Evolutionary conservation across 2,113 vertebrate species (phyloP), one percentile per base, ranked within the genome.

Genomic region (Brachypteracias leptosomus): DNA sequence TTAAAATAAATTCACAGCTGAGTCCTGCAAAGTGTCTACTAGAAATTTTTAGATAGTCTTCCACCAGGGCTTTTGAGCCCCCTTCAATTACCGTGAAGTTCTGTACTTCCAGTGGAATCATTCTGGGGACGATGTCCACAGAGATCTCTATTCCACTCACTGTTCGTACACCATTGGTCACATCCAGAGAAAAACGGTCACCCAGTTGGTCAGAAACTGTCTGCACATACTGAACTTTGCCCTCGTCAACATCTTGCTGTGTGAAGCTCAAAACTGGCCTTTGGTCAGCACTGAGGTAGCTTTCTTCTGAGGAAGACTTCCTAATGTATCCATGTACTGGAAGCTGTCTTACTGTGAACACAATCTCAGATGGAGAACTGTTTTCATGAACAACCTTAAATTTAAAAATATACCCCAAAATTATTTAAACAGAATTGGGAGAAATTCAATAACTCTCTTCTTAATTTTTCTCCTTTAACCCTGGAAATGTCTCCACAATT

Each of bases 51-150:
- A 99, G 96, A 67, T 98, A 75, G 38, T 98, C 98, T 93, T 98
- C 96, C 8, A 98, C 95, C 67, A 99, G 93, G 15, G 97, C 97
- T 96, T 97, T 99, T 2, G 98, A 98, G 22, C 97, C 97, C 16
- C 99, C 99, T 98, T 99, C 99, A 9, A 92, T 94, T 88, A 99
- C 96, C 5, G 98, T 99, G 83, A 99, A 97, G 95, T 99, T 99
- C 65, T 97, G 97, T 46, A 98, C 98, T 63, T 97, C 96, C 35
- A 99, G 92, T 11, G 98, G 98, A 96, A 99, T 99, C 85, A 97
- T 83, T 63, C 95, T 97, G 46, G 99, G 98, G 85, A 99, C 95
- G 72, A 99, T 98, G 85, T 98, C 98, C 61, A 99, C 95, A 47
- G 93, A 97, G 89, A 99, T 86, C 63, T 97, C 97, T 88, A 99